These are phyloP conservation scores for Lutjanus erythropterus DNA, from an alignment of 2,113 vertebrate species.

Conservation along the genomic window DNA sequence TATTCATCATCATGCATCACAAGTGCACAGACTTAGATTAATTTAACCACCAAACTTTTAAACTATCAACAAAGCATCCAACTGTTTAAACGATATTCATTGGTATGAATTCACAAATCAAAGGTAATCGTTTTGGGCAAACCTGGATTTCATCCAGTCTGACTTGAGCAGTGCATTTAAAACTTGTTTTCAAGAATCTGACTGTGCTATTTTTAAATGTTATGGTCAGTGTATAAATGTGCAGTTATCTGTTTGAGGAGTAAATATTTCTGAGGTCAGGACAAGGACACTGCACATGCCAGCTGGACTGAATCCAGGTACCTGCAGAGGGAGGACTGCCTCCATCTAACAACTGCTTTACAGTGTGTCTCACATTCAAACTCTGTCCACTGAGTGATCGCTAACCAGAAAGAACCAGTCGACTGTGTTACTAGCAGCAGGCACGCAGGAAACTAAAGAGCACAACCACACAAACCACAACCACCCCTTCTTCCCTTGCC, in stretches of 20 bases:
- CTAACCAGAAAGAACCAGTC: conserved; percentile 25
- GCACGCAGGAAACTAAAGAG: conserved; percentile 21
- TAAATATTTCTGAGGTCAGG: conserved; percentile 35
- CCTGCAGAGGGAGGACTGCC: conserved; percentile 12
- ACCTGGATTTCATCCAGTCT: conserved; percentile 55
- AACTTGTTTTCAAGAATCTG: neutral
- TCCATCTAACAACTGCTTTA: conserved; percentile 21
- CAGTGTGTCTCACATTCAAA: conserved; percentile 15
- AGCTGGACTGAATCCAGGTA: conserved; percentile 64
- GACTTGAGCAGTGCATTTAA: conserved; percentile 24
- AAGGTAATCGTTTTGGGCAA: neutral
- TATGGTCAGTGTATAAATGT: neutral
- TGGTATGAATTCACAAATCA: neutral
- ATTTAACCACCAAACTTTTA: neutral
- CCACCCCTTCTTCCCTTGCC: neutral
- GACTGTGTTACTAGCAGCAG: conserved; percentile 36
- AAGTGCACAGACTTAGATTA: neutral
- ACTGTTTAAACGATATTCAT: neutral
- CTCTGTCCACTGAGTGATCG: conserved; percentile 13
- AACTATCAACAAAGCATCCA: neutral
- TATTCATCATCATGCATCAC: conserved; percentile 38
- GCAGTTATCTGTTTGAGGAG: conserved; percentile 32
- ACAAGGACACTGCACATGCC: conserved; percentile 36
- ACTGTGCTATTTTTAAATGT: neutral
- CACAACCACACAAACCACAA: conserved; percentile 40